Percentiles rank a stretch among this genome's conserved stretches.
phyloP scores from a whole-genome alignment of 1,140 invertebrate species.

The Ostrea denselamellosa region DNA sequence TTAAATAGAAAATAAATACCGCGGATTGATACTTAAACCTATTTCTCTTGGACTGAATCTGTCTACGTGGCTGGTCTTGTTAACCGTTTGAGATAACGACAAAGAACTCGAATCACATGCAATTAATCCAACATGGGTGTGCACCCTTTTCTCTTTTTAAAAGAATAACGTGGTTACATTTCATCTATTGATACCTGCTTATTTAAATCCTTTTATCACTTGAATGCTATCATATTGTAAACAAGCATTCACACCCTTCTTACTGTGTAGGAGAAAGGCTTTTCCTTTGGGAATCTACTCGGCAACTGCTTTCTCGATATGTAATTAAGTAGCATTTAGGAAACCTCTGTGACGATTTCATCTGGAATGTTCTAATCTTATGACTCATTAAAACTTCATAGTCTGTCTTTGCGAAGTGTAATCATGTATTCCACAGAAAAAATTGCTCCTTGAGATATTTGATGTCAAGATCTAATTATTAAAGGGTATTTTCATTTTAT shows the following conservation, averaged over 20 bases:
- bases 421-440: too few relatives aligned
- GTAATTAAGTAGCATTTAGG: too few relatives aligned
- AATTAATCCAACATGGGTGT: background rate
- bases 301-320: background rate
- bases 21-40: background rate
- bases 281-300: background rate
- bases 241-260: slow-evolving; percentile 1
- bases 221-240: slow-evolving; percentile 17
- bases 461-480: too few relatives aligned
- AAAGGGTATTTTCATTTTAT: too few relatives aligned
- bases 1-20: background rate
- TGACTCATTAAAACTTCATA: background rate
- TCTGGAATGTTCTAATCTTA: background rate
- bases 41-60: background rate
- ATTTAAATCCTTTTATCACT: slow-evolving; percentile 9
- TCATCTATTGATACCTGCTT: slow-evolving; percentile 1
- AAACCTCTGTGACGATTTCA: too few relatives aligned
- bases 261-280: background rate
- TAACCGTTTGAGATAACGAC: background rate
- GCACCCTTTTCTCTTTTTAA: background rate
- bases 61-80: background rate
- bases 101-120: background rate
- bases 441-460: too few relatives aligned
- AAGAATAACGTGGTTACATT: slow-evolving; percentile 13
- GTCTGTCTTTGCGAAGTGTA: too few relatives aligned